phyloP scores from a whole-genome alignment of 2,113 vertebrate genomes.

The Lagenorhynchus albirostris region DNA sequence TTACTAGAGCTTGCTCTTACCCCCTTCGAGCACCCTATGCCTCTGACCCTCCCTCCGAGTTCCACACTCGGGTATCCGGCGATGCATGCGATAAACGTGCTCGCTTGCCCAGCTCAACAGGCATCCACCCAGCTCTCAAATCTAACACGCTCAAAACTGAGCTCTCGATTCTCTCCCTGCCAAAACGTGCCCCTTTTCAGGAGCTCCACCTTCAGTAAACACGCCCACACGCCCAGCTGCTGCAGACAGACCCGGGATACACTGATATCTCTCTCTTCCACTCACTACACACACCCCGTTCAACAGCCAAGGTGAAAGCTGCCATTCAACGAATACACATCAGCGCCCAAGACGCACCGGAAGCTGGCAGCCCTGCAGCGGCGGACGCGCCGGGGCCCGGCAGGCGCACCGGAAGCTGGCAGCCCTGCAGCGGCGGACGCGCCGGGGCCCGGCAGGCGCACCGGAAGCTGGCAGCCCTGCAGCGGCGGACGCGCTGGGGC shows the following conservation, averaged over 20 bases:
- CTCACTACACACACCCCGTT: accelerated
- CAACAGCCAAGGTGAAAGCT: background rate
- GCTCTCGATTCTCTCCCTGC: background rate
- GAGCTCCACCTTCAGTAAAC: background rate
- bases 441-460: too few relatives aligned
- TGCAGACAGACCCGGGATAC: background rate
- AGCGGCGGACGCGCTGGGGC: too few relatives aligned
- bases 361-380: too few relatives aligned
- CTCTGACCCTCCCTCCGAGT: background rate
- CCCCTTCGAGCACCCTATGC: background rate
- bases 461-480: background rate
- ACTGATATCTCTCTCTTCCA: too few relatives aligned
- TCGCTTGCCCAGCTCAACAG: background rate
- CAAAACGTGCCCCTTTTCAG: background rate
- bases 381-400: too few relatives aligned
- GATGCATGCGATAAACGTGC: accelerated
- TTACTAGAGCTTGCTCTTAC: background rate
- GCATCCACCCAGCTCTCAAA: background rate
- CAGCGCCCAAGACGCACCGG: background rate
- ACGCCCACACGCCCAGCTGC: background rate
- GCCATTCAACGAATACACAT: accelerated
- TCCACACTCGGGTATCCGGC: background rate
- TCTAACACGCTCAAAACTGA: background rate
- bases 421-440: too few relatives aligned
- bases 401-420: background rate